Conservation (phyloP, 2,113 vertebrate species). For the Geococcyx californianus region DNA sequence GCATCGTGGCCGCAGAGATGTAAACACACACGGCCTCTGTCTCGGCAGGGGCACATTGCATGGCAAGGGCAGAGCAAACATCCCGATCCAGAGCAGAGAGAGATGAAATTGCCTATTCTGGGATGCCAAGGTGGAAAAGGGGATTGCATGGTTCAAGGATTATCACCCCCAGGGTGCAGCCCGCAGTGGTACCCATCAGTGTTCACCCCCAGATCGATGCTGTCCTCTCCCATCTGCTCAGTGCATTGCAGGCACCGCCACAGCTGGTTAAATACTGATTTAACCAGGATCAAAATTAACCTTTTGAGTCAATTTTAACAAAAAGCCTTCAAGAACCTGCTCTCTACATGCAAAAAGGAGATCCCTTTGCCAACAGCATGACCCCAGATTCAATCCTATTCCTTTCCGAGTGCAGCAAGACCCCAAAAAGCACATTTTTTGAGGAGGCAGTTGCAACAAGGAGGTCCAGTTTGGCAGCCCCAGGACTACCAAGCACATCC, state of each 20-base stretch:
- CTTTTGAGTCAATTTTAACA: background rate
- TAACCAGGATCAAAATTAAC: background rate
- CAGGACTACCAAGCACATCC: background rate
- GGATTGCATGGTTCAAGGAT: background rate
- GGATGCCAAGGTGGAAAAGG: background rate
- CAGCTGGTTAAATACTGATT: accelerated
- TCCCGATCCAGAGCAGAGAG: accelerated
- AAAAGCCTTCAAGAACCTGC: background rate
- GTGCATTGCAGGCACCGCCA: accelerated
- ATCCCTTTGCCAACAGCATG: background rate
- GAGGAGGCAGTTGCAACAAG: background rate
- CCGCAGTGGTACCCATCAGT: accelerated
- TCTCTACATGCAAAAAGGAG: background rate
- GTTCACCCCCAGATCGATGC: accelerated
- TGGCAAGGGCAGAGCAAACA: background rate
- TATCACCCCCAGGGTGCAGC: background rate
- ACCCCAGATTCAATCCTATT: accelerated
- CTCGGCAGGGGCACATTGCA: accelerated
- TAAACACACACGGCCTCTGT: background rate
- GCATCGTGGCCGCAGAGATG: background rate
- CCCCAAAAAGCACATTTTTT: accelerated
- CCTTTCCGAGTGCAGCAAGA: background rate
- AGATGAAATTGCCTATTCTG: accelerated
- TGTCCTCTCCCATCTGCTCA: background rate
- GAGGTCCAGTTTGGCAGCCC: background rate